These are phyloP conservation scores for Bellardia bayeri DNA, from an alignment of 2,888 invertebrate genomes.

Conservation along the genomic window DNA sequence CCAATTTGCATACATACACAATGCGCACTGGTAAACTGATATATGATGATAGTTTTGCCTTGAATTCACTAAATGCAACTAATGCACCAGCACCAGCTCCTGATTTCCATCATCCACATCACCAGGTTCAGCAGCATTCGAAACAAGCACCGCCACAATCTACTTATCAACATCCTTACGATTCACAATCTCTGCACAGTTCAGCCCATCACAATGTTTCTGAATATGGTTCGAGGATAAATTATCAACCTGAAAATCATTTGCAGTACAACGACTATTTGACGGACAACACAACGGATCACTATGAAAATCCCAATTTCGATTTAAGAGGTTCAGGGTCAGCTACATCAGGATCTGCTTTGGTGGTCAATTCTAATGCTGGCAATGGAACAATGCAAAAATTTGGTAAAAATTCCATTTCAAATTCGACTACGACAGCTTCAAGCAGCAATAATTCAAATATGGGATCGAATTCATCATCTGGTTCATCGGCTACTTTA, in stretches of 20 bases:
- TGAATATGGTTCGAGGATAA: constrained; percentile 67
- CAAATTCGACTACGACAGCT: constrained; percentile 75
- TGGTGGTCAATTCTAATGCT: constrained; percentile 52
- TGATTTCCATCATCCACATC: constrained; percentile 46
- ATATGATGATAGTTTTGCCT: constrained; percentile 88
- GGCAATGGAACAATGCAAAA: constrained; percentile 73
- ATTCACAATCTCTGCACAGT: constrained; percentile 81
- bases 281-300: constrained; percentile 82
- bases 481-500: constrained; percentile 77
- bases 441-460: constrained; percentile 73
- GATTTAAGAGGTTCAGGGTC: constrained; percentile 78
- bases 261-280: constrained; percentile 79
- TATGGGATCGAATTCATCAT: constrained; percentile 72
- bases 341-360: constrained; percentile 66
- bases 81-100: constrained; percentile 43
- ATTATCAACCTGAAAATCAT: constrained; percentile 74
- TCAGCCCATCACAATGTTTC: constrained; percentile 74
- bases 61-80: constrained; percentile 84
- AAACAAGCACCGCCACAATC: constrained; percentile 77
- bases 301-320: constrained; percentile 84
- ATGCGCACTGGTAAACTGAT: constrained; percentile 91
- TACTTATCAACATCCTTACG: constrained; percentile 83
- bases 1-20: constrained; percentile 93
- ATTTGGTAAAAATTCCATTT: constrained; percentile 73
- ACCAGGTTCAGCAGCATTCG: constrained; percentile 25